These are phyloP conservation scores for Amblyjoppa fuscipennis DNA, from an alignment of 2,888 invertebrate species.

Conservation along the genomic window DNA sequence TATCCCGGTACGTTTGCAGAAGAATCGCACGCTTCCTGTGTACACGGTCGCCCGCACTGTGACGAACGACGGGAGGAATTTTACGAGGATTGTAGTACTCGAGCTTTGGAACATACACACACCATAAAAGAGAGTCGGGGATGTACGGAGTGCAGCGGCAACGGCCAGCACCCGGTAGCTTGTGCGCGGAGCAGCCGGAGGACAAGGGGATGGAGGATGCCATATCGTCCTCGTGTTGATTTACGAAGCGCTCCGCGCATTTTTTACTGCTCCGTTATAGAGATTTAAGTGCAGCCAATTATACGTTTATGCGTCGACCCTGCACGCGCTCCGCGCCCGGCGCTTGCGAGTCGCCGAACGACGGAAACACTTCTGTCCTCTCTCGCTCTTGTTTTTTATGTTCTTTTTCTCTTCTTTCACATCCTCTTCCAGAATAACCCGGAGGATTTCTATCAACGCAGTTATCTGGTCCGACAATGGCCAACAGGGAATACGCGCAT, in stretches of 20 bases:
- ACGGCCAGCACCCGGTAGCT: constrained; percentile 64
- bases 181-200: constrained; percentile 38
- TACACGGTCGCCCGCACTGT: constrained; percentile 6
- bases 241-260: constrained; percentile 82
- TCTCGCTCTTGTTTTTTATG: constrained; percentile 41
- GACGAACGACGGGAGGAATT: constrained; percentile 38
- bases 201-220: constrained; percentile 70
- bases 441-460: constrained; percentile 16
- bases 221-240: constrained; percentile 83
- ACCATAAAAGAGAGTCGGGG: constrained; percentile 37
- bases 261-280: constrained; percentile 83
- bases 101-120: constrained; percentile 23
- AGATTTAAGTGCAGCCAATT: constrained; percentile 84
- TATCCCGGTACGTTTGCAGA: neutral
- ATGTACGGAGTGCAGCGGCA: constrained; percentile 23
- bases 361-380: constrained; percentile 53
- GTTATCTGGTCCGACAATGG: constrained; percentile 18
- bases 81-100: constrained; percentile 54
- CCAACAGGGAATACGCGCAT: neutral
- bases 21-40: constrained; percentile 19
- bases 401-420: constrained; percentile 17
- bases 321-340: constrained; percentile 67
- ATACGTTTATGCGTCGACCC: constrained; percentile 82
- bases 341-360: constrained; percentile 62
- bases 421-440: constrained; percentile 26